phyloP scores from a whole-genome alignment of 2,888 invertebrate species.

The Lobophora halterata region DNA sequence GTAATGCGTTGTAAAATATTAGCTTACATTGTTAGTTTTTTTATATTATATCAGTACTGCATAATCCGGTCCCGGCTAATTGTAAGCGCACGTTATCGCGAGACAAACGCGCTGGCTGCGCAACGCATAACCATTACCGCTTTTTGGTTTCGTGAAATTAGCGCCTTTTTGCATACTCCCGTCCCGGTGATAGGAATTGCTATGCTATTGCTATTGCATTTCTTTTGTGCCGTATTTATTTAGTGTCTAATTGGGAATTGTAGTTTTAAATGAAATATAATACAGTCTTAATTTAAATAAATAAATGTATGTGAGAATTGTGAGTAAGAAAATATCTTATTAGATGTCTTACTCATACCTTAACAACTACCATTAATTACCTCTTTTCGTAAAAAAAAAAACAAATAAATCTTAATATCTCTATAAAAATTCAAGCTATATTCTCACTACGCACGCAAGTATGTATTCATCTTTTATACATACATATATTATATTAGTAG shows the following conservation, averaged over 20 bases:
- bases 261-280: not conserved
- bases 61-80: conserved; percentile 67
- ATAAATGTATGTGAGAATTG: too few species aligned
- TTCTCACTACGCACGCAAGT: too few species aligned
- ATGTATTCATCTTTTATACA: too few species aligned
- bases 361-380: too few species aligned
- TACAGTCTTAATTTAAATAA: too few species aligned
- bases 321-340: too few species aligned
- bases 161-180: conserved; percentile 78
- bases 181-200: conserved; percentile 54
- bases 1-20: not conserved
- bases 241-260: conserved; percentile 23
- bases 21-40: conserved; percentile 2
- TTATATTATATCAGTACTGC: conserved; percentile 36
- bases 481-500: too few species aligned
- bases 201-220: conserved; percentile 44
- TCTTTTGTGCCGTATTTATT: conserved; percentile 28
- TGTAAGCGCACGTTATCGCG: conserved; percentile 80
- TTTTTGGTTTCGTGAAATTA: conserved; percentile 78
- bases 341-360: too few species aligned
- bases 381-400: too few species aligned
- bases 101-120: conserved; percentile 76
- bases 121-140: conserved; percentile 80
- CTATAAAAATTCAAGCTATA: too few species aligned
- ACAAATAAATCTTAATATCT: too few species aligned